phyloP scores from a whole-genome alignment of 2,113 vertebrate genomes.

The Kryptolebias marmoratus region DNA sequence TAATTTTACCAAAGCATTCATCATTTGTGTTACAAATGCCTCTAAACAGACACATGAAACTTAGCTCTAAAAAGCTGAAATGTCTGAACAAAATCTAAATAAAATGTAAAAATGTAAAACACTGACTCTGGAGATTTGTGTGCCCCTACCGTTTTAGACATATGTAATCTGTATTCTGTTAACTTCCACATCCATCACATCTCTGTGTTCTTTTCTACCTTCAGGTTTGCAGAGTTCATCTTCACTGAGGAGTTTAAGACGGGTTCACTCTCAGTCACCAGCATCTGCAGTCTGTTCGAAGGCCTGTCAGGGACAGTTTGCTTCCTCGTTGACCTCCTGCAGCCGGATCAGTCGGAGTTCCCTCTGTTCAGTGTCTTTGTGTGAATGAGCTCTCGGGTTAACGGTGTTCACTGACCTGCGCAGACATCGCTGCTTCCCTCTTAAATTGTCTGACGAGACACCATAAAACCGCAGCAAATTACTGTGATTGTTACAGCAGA shows the following conservation, averaged over 20 bases:
- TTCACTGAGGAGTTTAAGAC: conserved; percentile 90
- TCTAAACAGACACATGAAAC: no score
- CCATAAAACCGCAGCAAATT: conserved; percentile 1
- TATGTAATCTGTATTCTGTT: no score
- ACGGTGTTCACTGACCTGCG: conserved; percentile 14
- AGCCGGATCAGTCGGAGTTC: conserved; percentile 88
- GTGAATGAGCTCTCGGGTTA: conserved; percentile 65
- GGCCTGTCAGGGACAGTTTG: conserved; percentile 89
- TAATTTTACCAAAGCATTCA: no score
- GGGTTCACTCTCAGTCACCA: conserved; percentile 84
- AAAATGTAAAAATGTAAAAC: no score
- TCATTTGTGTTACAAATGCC: no score
- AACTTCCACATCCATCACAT: background rate
- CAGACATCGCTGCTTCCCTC: conserved; percentile 15
- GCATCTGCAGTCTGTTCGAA: conserved; percentile 88
- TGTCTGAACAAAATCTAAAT: no score
- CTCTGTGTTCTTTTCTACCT: conserved; percentile 23
- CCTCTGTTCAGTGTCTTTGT: conserved; percentile 92
- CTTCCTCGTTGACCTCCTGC: conserved; percentile 89
- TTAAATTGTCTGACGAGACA: conserved; percentile 2
- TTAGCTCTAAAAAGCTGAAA: no score
- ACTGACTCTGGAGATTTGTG: no score
- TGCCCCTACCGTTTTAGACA: no score
- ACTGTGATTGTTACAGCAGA: conserved; percentile 2
- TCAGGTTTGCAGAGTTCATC: conserved; percentile 91